phyloP scores from a whole-genome alignment of 2,888 invertebrate genomes.

The Willowsia nigromaculata region DNA sequence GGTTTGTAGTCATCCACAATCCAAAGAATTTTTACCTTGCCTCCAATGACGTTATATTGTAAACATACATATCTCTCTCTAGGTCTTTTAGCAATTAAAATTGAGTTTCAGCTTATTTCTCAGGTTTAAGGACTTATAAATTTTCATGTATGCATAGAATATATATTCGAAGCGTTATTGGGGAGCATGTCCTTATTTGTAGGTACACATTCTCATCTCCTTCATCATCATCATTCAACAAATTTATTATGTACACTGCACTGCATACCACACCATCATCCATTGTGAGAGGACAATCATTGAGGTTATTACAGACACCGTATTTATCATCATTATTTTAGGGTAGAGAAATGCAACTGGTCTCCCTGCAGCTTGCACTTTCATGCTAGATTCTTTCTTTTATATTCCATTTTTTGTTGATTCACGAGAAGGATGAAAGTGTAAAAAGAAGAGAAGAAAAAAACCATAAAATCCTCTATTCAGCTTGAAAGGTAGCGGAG shows the following conservation, averaged over 20 bases:
- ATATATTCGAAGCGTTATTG: background rate
- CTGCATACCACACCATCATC: constrained; percentile 24
- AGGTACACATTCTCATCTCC: constrained; percentile 21
- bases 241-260: constrained; percentile 6
- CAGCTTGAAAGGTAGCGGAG: constrained; percentile 54
- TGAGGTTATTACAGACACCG: constrained; percentile 46
- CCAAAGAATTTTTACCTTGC: background rate
- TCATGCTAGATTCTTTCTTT: constrained; percentile 69
- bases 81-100: constrained; percentile 16
- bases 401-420: constrained; percentile 54
- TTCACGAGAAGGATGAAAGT: constrained; percentile 41
- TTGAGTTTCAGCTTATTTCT: background rate
- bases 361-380: constrained; percentile 71
- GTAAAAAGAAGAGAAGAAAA: constrained; percentile 50
- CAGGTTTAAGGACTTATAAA: background rate
- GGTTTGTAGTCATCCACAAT: background rate
- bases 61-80: background rate
- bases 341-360: constrained; percentile 64
- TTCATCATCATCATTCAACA: constrained; percentile 24
- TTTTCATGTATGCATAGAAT: background rate
- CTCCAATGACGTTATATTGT: background rate
- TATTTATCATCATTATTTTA: constrained; percentile 63
- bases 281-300: constrained; percentile 50
- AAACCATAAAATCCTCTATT: constrained; percentile 67
- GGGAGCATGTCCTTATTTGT: constrained; percentile 36